Evolutionary conservation across 2,888 invertebrate species (phyloP).

Genomic region (Synergus laeviventris): DNA sequence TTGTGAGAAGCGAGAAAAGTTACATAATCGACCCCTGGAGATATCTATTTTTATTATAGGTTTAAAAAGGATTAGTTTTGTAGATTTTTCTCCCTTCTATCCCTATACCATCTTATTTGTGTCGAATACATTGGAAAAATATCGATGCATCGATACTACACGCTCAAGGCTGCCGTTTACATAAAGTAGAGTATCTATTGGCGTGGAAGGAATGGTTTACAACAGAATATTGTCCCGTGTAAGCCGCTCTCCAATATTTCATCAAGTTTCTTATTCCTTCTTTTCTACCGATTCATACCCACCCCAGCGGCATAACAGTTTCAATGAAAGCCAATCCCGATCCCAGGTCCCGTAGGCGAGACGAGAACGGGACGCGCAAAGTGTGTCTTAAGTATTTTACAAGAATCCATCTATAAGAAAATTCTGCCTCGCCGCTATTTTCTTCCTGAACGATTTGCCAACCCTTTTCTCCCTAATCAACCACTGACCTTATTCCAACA

Average conservation of each 20-base stretch:
- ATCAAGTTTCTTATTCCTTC: conserved; percentile 73
- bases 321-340: conserved; percentile 54
- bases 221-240: conserved; percentile 74
- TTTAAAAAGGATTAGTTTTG: conserved; percentile 21
- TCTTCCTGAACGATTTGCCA: conserved; percentile 63
- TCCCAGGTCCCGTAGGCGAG: conserved; percentile 45
- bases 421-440: conserved; percentile 64
- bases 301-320: conserved; percentile 52
- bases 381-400: conserved; percentile 68
- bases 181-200: conserved; percentile 53
- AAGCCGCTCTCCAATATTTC: conserved; percentile 75
- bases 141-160: conserved; percentile 15
- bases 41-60: too few relatives aligned
- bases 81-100: not conserved
- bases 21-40: too few relatives aligned
- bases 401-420: conserved; percentile 64
- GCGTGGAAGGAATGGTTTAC: conserved; percentile 64
- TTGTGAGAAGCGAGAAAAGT: too few relatives aligned
- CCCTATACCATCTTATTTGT: not conserved
- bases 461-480: conserved; percentile 45
- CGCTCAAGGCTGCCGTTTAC: conserved; percentile 32
- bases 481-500: conserved; percentile 42
- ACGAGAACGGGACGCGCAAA: conserved; percentile 60
- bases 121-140: conserved; percentile 29
- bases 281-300: conserved; percentile 56